A percentile compares a stretch with the other conserved stretches of the same genome.
phyloP scores from a whole-genome alignment of 2,888 invertebrate species.

The Eilema griseolum region DNA sequence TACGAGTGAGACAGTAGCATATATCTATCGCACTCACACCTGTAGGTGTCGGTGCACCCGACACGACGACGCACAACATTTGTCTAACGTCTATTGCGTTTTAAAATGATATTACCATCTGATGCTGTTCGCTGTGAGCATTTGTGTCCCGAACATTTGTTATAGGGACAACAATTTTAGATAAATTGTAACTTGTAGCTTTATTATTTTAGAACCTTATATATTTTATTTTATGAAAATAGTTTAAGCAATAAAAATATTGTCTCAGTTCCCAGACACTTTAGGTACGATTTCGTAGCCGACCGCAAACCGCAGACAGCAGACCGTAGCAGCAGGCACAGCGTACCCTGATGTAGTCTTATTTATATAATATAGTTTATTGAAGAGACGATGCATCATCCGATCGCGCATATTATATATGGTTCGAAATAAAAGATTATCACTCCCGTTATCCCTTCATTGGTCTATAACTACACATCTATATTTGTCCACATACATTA shows the following conservation, averaged over 20 bases:
- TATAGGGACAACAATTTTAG: not conserved
- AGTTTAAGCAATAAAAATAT: not conserved
- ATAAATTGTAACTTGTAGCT: constrained; percentile 11
- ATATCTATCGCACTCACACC: not conserved
- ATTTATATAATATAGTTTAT: no score
- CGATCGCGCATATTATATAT: no score
- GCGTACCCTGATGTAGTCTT: no score
- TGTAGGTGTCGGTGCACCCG: not conserved
- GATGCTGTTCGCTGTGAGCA: not conserved
- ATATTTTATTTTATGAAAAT: not conserved
- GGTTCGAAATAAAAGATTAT: no score
- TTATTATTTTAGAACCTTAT: constrained; percentile 13
- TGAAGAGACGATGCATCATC: no score
- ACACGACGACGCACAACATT: not conserved
- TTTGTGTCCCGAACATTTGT: not conserved
- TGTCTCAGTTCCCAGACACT: not conserved
- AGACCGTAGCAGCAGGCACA: no score
- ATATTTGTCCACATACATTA: no score
- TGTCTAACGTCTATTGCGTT: not conserved
- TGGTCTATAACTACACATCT: no score
- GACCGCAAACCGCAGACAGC: no score
- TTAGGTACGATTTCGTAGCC: no score
- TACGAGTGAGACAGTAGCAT: no score
- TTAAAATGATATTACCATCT: not conserved
- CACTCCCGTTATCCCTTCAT: no score